Base-by-base conservation (phyloP, 2,113 vertebrate species). In the Halichoerus grypus region DNA sequence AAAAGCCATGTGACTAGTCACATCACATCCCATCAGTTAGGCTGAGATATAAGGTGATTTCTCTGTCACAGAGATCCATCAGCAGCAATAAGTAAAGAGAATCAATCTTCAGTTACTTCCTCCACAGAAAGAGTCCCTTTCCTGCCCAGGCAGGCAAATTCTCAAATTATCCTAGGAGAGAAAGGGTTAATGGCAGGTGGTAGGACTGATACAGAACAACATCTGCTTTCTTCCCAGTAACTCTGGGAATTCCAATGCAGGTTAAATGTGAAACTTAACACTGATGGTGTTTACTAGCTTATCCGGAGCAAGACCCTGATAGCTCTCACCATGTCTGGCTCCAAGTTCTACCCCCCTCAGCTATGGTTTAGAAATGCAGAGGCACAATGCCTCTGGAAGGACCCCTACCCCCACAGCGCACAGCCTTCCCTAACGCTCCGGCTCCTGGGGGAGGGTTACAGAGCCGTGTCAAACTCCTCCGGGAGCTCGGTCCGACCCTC, bases 401-500 rank as follows among this genome's bases (percentile, higher is more conserved):
- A 91, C 84, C 90, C 88, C 88, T 15, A 85, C 89, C 89, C 96
- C 81, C 74, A 72, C 0, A 46, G 71, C 16, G 87, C 95, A 95
- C 57, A 87, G 84, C 92, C 91, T 97, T 51, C 72, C 80, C 95
- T 83, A 61, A 88, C 8, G 59, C 55, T 0, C 39, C 51, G 91
- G 46, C 46, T 57, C 55, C 91, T 53, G 36, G 81, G 12, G 0
- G 22, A 93, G 81, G 49, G 85, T 98, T 99, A 99, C 97, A 99
- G 99, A 49, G 99, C 99, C 0, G 99, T 99, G 97, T 99, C 99
- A 95, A 99, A 99, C 97, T 99, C 99, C 98, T 99, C 99, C 3
- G 85, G 95, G 77, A 97, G 89, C 91, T 97, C 88, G 0, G 31
- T 92, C 98, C 96, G 95, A 65, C 92, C 95, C 92, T 99, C 98